A percentile compares a stretch with the other conserved stretches of the same genome.
These are phyloP conservation scores for Proteles cristata DNA, from an alignment of 2,113 vertebrate species.

Conservation along the genomic window DNA sequence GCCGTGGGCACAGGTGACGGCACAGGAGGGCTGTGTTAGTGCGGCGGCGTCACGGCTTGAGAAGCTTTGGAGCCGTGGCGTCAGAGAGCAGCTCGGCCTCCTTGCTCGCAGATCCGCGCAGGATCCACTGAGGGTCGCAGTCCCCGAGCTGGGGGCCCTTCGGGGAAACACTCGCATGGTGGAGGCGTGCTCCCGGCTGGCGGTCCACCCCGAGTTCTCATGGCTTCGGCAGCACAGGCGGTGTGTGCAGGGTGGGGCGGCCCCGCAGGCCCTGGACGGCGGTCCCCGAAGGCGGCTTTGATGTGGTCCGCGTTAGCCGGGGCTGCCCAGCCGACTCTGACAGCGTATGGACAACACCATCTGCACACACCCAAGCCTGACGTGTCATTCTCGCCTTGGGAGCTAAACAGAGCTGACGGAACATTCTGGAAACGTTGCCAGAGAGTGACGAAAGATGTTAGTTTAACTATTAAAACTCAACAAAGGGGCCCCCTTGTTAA, in stretches of 20 bases:
- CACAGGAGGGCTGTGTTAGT: background rate
- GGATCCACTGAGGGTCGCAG: fast-evolving
- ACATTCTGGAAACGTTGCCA: conserved; percentile 25
- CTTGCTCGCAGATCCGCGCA: background rate
- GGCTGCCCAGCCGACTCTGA: background rate
- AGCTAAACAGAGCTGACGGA: background rate
- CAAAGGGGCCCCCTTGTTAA: conserved; percentile 39
- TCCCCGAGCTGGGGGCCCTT: fast-evolving
- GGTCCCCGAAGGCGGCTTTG: background rate
- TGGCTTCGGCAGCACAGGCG: background rate
- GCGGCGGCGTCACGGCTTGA: fast-evolving
- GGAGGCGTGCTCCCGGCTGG: background rate
- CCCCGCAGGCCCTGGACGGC: background rate
- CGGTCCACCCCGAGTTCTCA: background rate
- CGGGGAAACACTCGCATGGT: fast-evolving
- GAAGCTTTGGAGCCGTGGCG: too few species aligned
- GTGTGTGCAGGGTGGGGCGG: background rate
- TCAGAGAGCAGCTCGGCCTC: background rate
- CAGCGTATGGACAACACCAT: background rate
- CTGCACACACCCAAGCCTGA: background rate
- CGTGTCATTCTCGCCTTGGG: background rate
- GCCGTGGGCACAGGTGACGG: fast-evolving
- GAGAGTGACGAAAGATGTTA: background rate
- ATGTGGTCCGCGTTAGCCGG: background rate
- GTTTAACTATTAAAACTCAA: conserved; percentile 45